Evolutionary conservation across 2,888 invertebrate species (phyloP).

Genomic region (Caenorhabditis japonica): DNA sequence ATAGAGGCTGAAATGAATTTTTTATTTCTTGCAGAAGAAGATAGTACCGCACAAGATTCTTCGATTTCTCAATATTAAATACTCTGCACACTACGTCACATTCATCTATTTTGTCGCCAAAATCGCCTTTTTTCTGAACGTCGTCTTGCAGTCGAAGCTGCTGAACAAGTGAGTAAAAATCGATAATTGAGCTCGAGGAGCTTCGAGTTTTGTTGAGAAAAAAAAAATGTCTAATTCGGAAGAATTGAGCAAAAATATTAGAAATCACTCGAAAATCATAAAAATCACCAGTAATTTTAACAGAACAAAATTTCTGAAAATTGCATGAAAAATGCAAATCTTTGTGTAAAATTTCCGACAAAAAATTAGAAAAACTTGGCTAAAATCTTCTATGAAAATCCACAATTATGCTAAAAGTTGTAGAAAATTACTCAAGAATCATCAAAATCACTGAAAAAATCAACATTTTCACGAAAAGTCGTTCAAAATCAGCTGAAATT

Average conservation of each 20-base stretch:
- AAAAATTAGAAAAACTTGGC: too few relatives aligned
- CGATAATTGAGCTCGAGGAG: too few relatives aligned
- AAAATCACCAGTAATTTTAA: background rate
- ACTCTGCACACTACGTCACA: constrained; percentile 69
- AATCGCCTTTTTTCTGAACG: constrained; percentile 66
- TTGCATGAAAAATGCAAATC: background rate
- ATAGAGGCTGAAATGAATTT: too few relatives aligned
- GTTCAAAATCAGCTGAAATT: too few relatives aligned
- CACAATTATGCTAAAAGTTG: too few relatives aligned
- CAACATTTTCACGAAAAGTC: constrained; percentile 1
- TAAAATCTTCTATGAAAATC: too few relatives aligned
- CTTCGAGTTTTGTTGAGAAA: too few relatives aligned
- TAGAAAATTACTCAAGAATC: background rate
- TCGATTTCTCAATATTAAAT: constrained; percentile 70
- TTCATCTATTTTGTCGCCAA: constrained; percentile 73
- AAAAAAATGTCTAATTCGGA: too few relatives aligned
- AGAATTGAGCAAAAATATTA: too few relatives aligned
- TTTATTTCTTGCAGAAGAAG: constrained; percentile 61
- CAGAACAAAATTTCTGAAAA: background rate
- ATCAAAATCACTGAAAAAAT: background rate
- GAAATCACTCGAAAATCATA: background rate
- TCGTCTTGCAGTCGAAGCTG: constrained; percentile 62
- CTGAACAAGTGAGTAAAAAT: constrained; percentile 55
- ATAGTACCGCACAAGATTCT: constrained; percentile 69
- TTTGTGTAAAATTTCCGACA: constrained; percentile 5